Evolutionary conservation across 2,888 invertebrate species (phyloP).

Genomic region (Ferrisia virgata): DNA sequence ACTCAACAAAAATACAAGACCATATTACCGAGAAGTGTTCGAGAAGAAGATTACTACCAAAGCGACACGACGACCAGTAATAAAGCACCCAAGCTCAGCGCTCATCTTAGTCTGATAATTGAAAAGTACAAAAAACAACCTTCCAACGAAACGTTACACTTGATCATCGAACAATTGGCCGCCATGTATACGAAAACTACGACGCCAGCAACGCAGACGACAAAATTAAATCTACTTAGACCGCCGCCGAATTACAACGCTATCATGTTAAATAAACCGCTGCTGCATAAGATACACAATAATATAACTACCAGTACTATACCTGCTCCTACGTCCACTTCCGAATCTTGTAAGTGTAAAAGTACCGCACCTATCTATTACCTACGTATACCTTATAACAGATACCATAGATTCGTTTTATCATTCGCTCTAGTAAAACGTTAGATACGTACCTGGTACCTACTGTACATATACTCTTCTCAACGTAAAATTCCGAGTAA

Average conservation of each 20-base stretch:
- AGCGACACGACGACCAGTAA: no score
- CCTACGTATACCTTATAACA: not conserved
- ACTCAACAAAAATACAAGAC: conserved; percentile 30
- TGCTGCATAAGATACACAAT: conserved; percentile 18
- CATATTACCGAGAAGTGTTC: conserved; percentile 34
- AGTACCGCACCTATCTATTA: no score
- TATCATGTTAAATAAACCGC: conserved; percentile 18
- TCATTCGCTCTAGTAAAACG: not conserved
- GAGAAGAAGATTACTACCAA: conserved; percentile 15
- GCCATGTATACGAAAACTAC: conserved; percentile 39
- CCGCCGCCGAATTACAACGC: conserved; percentile 22
- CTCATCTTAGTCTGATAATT: conserved; percentile 21
- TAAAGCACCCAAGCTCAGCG: not conserved
- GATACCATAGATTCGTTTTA: not conserved
- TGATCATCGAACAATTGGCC: conserved; percentile 44
- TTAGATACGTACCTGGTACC: no score
- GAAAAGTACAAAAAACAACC: conserved; percentile 42
- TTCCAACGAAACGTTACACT: conserved; percentile 41
- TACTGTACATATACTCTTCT: no score
- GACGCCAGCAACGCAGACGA: not conserved
- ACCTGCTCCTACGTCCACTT: not conserved
- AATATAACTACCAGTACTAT: not conserved
- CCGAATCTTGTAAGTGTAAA: not conserved
- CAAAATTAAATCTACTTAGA: not conserved
- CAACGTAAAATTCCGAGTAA: not conserved